phyloP scores from a whole-genome alignment of 2,888 invertebrate species.

The Apamea monoglypha region DNA sequence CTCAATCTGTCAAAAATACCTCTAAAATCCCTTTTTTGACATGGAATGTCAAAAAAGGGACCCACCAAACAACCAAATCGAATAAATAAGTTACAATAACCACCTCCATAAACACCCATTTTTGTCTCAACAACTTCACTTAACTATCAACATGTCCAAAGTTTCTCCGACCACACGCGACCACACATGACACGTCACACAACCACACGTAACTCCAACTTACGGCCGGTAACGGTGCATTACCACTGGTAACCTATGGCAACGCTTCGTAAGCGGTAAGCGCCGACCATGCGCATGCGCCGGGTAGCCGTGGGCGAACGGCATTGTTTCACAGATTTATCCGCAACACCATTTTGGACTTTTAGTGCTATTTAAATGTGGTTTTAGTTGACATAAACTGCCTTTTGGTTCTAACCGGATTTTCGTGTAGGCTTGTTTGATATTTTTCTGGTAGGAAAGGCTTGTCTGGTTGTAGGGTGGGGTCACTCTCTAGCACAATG shows the following conservation, averaged over 20 bases:
- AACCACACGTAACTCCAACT: slow-evolving; percentile 3
- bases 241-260: slow-evolving; percentile 29
- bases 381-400: slow-evolving; percentile 17
- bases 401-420: not conserved
- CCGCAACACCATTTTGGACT: slow-evolving; percentile 28
- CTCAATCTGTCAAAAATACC: too few relatives aligned
- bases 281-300: slow-evolving; percentile 29
- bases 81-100: not conserved
- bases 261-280: slow-evolving; percentile 13
- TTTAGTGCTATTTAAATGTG: slow-evolving; percentile 25
- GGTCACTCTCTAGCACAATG: not conserved
- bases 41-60: too few relatives aligned
- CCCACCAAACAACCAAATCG: not conserved
- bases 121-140: not conserved
- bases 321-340: slow-evolving; percentile 54
- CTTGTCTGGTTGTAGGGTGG: not conserved
- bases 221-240: slow-evolving; percentile 46
- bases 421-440: not conserved
- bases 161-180: slow-evolving; percentile 51
- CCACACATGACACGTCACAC: slow-evolving; percentile 3
- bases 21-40: not conserved
- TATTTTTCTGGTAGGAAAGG: not conserved
- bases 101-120: not conserved
- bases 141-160: slow-evolving; percentile 18
- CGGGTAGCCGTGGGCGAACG: slow-evolving; percentile 52